phyloP scores from a whole-genome alignment of 2,797 vertebrate genomes.

The Cygnus olor region DNA sequence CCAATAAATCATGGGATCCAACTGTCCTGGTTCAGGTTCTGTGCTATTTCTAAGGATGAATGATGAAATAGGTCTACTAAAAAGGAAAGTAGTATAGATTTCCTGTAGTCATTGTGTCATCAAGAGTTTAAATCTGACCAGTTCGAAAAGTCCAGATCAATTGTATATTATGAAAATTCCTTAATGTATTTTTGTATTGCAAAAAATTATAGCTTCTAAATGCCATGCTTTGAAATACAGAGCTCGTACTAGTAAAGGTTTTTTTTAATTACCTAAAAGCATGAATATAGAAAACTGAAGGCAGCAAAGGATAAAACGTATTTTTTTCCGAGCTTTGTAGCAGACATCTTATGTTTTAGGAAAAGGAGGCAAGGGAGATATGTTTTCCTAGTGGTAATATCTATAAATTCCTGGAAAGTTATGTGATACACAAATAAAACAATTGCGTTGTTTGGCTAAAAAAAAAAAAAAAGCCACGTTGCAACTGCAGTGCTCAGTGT shows the following conservation, averaged over 20 bases:
- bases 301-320: neutral
- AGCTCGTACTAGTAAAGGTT: neutral
- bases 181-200: neutral
- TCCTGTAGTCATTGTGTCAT: neutral
- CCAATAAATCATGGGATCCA: constrained; percentile 16
- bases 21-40: neutral
- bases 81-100: constrained; percentile 49
- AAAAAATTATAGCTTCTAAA: neutral
- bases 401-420: neutral
- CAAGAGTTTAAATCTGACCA: neutral
- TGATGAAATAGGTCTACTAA: constrained; percentile 44
- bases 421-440: neutral
- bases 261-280: neutral
- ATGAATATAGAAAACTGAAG: neutral
- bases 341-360: neutral
- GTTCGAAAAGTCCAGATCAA: neutral
- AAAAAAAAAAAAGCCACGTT: neutral
- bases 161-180: neutral
- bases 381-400: neutral
- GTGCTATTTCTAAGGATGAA: constrained; percentile 3
- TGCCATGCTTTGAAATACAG: neutral
- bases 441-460: neutral
- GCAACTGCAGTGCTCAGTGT: neutral
- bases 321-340: neutral
- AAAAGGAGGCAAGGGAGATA: neutral